Conservation (phyloP, 2,113 vertebrate species). For the Tinamus guttatus region DNA sequence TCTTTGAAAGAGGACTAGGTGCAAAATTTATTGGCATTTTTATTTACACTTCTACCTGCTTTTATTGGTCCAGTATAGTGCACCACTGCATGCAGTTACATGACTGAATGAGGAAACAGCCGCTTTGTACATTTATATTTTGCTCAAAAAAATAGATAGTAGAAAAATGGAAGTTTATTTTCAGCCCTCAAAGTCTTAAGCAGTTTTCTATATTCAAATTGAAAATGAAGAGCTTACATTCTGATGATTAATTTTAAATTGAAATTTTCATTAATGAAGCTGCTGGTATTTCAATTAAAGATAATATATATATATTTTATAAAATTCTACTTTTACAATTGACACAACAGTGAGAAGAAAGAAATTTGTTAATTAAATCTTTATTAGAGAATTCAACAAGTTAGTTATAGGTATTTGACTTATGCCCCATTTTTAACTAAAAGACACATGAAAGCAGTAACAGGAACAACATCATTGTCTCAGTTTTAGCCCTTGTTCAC, state of each 20-base stretch:
- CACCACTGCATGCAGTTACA: not conserved
- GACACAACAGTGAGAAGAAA: not conserved
- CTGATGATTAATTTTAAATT: not conserved
- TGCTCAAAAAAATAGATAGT: not conserved
- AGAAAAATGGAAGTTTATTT: not conserved
- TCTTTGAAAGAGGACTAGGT: not conserved
- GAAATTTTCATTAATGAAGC: not conserved
- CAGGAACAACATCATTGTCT: accelerated
- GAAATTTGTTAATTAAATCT: not conserved
- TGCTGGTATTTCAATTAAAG: not conserved
- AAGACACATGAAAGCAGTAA: not conserved
- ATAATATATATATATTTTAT: not conserved
- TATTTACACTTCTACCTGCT: not conserved
- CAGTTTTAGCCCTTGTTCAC: not conserved
- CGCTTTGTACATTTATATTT: not conserved
- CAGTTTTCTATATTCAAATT: not conserved
- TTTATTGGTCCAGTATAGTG: not conserved
- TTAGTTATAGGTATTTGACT: not conserved
- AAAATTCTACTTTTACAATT: not conserved
- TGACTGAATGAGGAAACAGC: not conserved
- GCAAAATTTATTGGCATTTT: not conserved
- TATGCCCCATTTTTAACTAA: not conserved
- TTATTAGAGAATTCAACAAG: not conserved
- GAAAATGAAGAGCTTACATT: not conserved
- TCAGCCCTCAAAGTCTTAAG: too few species aligned